Evolutionary conservation across 2,797 vertebrate species (phyloP).

Genomic region (Sardinella longiceps): DNA sequence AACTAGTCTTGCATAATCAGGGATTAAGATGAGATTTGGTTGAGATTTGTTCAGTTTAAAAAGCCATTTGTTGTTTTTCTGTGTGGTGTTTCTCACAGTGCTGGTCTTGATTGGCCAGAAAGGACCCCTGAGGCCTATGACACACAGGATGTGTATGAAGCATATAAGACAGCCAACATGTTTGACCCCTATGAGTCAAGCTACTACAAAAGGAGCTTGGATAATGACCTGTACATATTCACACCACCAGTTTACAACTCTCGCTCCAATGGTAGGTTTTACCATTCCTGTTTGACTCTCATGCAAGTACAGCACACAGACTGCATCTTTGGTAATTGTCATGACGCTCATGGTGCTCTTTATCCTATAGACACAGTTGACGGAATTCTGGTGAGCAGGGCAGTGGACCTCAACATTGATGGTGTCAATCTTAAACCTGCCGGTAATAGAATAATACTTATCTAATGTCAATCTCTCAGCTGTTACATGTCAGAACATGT

Average conservation of each 20-base stretch:
- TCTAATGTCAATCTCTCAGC: background rate
- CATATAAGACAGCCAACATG: background rate
- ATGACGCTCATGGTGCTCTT: conserved; percentile 28
- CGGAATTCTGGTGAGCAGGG: conserved; percentile 90
- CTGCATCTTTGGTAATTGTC: background rate
- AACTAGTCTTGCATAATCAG: background rate
- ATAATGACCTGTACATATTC: conserved; percentile 93
- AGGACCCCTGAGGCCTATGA: conserved; percentile 60
- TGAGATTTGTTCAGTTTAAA: conserved; percentile 17
- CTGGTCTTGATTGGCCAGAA: conserved; percentile 88
- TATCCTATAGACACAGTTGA: conserved; percentile 79
- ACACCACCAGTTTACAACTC: conserved; percentile 78
- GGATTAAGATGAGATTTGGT: background rate
- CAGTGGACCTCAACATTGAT: conserved; percentile 82
- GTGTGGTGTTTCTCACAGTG: conserved; percentile 72
- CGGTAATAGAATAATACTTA: conserved; percentile 70
- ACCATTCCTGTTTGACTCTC: background rate
- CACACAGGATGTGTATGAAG: background rate
- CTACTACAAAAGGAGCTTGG: conserved; percentile 93
- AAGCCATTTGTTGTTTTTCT: background rate
- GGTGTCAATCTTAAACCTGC: conserved; percentile 88
- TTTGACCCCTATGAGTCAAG: conserved; percentile 90
- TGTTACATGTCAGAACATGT: no score
- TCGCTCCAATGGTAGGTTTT: conserved; percentile 24
- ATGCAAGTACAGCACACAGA: background rate